Base-by-base conservation (phyloP, 2,888 invertebrate genomes). In the Epinotia brunnichana region DNA sequence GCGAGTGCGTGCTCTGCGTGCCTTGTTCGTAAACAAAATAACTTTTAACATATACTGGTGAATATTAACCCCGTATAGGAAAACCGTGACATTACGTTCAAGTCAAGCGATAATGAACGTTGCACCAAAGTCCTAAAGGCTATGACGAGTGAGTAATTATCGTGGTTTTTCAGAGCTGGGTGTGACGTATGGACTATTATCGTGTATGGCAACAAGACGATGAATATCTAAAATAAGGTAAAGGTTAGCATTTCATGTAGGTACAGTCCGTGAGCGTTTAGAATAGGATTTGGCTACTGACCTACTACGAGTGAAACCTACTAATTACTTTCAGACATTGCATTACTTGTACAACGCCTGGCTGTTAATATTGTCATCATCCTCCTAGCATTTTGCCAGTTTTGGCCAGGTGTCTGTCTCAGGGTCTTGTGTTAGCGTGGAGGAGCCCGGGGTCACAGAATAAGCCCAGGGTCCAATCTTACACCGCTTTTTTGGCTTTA, bases 21-120 rank as follows among this genome's bases (percentile, higher is more conserved):
- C 88, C 80, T 78, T 74, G 74, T 84, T 81, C 76, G 84, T 90
- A 90, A 91, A 90, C 87, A 91, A 75, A 81, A 79, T 80, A 86
- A 85, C 82, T 83, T 85, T 85, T 84, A 84, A 82, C 82, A 79
- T 83, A 78, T 83, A 81, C 81, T 69, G 81, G 79, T 83, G 85
- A 88, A 90, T 84, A 86, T 82, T 80, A 80, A 84, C 84, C 83
- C 78, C 60, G 64, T 61, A 56, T 69, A 62, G 44, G 64, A 68
- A 29, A 35, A 62, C 54, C 24, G 61, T 61, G 68, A 61, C 21
- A 64, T 53, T 53, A 74, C 69, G 68, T 21, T 1, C 35, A 19
- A 64, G 35, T 35, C 35, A 64, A 19, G 13, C 63, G 2, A 53
- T 17, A 35, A 15, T 64, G 13, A 15, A 35, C 63, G 4, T 53